Evolutionary conservation across 2,888 invertebrate species (phyloP), one percentile per base, ranked within the genome.

Genomic region (Cistogaster globosa): DNA sequence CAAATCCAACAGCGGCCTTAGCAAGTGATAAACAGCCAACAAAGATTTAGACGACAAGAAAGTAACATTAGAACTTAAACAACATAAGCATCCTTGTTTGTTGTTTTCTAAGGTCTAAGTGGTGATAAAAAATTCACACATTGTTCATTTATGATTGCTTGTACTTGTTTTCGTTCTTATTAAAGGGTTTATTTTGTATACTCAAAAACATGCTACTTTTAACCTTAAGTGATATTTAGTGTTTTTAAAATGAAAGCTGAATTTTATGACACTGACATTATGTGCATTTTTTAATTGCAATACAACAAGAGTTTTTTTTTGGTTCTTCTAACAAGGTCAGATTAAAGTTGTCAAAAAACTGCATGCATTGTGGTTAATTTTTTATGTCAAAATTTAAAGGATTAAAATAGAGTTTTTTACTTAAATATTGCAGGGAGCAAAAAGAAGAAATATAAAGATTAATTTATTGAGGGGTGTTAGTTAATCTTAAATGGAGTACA

Each of bases 51-150:
- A 53, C 38, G 5, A 22, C 16, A 68, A 42, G n/a, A 65, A 48
- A 60, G 9, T 53, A 58, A 60, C 26, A 67, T 65, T 75, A 69
- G 45, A 80, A 55, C 32, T 71, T 11, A 36, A 60, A 80, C n/a
- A 77, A 62, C 57, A 62, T 65, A 74, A 77, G 45, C 67, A 57
- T 72, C 42, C 26, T 20, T 18, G 63, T 63, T 80, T 38, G 75
- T 51, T 69, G 16, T 75, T 69, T 76, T 57, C 51, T 71, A 77
- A 71, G 71, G 72, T 55, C 82, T 71, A 65, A 85, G 75, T 82
- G 78, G 82, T 85, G 74, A 82, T 85, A 82, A 85, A 85, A 82
- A 75, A 82, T 78, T 85, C 71, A 82, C 85, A 82, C 82, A 85
- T 78, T 78, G 82, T 79, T 82, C 69, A 79, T 69, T 74, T 75